Percentiles rank a stretch among this genome's conserved stretches.
phyloP scores from a whole-genome alignment of 1,140 invertebrate species.

The Meteorus sp. region DNA sequence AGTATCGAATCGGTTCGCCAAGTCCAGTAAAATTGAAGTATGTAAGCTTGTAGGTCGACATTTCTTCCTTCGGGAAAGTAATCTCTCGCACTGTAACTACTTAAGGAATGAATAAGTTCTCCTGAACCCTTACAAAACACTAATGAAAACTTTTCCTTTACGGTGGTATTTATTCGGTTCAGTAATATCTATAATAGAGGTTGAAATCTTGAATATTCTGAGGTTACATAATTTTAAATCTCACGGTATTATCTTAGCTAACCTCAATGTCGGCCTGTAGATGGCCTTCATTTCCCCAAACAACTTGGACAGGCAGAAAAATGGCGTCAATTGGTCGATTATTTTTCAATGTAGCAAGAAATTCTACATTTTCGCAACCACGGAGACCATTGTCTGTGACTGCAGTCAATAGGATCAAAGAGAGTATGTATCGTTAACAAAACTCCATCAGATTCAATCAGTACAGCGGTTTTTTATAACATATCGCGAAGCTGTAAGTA shows the following conservation, averaged over 20 bases:
- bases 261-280: no score
- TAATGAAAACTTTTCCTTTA: no score
- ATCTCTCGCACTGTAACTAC: no score
- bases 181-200: no score
- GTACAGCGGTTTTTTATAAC: background rate
- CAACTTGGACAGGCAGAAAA: no score
- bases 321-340: slow-evolving; percentile 34
- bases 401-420: slow-evolving; percentile 42
- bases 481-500: background rate
- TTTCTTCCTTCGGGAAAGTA: slow-evolving; percentile 28
- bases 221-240: no score
- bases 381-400: slow-evolving; percentile 44
- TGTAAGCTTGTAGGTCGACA: slow-evolving; percentile 57
- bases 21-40: slow-evolving; percentile 67
- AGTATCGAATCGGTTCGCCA: slow-evolving; percentile 64
- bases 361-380: slow-evolving; percentile 20
- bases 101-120: no score
- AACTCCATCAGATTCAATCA: background rate
- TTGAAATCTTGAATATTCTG: no score
- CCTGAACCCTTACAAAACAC: no score
- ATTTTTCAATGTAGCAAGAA: slow-evolving; percentile 29
- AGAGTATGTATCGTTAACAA: slow-evolving; percentile 45
- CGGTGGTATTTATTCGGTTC: no score
- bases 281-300: no score
- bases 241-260: no score